These are phyloP conservation scores for Serrognathus titanus DNA, from an alignment of 2,888 invertebrate genomes.

Conservation along the genomic window DNA sequence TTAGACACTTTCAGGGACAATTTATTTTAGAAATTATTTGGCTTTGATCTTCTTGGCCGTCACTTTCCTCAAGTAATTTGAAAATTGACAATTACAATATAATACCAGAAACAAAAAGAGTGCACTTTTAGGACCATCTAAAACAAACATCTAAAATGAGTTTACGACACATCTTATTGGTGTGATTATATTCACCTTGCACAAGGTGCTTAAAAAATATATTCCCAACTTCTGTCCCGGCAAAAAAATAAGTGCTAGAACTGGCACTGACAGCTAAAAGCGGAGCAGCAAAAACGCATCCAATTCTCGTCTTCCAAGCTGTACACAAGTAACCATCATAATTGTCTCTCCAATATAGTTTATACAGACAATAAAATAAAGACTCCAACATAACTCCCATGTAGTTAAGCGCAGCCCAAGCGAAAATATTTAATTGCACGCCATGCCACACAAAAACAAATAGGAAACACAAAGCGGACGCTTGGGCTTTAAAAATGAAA, in stretches of 20 bases:
- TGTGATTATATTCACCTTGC: conserved; percentile 45
- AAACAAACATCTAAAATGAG: too few species aligned
- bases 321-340: conserved; percentile 41
- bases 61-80: conserved; percentile 49
- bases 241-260: conserved; percentile 87
- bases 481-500: conserved; percentile 54
- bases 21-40: too few species aligned
- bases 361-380: conserved; percentile 53
- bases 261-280: conserved; percentile 75
- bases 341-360: conserved; percentile 50
- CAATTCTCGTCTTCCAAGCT: conserved; percentile 57
- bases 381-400: conserved; percentile 73
- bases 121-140: conserved; percentile 41
- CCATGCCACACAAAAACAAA: conserved; percentile 94
- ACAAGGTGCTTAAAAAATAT: conserved; percentile 63
- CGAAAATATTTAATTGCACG: conserved; percentile 67
- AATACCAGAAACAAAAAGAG: conserved; percentile 47
- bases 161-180: conserved; percentile 7
- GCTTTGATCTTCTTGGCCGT: conserved; percentile 23
- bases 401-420: conserved; percentile 88
- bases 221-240: conserved; percentile 69
- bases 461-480: conserved; percentile 72
- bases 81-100: conserved; percentile 58
- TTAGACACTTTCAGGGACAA: too few species aligned
- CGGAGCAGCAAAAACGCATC: conserved; percentile 68